A percentile compares a stretch with the other conserved stretches of the same genome.
phyloP scores from a whole-genome alignment of 2,888 invertebrate genomes.

The Teleiodes luculella region DNA sequence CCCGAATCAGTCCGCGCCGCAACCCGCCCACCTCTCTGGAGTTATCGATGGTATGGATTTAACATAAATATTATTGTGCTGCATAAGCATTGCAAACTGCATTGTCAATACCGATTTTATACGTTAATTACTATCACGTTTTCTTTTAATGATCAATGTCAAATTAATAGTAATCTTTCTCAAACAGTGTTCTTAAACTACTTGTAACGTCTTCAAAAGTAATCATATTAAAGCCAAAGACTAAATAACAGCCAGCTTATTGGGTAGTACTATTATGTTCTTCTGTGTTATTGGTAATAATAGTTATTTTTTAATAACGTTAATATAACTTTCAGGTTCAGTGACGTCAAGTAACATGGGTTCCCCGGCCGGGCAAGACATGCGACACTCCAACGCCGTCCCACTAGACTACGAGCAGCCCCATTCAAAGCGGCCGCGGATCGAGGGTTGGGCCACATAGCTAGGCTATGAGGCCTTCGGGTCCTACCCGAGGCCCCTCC shows the following conservation, averaged over 20 bases:
- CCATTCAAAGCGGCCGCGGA: conserved; percentile 90
- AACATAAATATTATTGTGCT: too few relatives aligned
- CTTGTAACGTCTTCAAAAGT: too few relatives aligned
- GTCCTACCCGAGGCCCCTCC: conserved; percentile 69
- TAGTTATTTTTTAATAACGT: neutral
- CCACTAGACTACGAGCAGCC: conserved; percentile 78
- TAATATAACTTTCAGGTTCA: conserved; percentile 78
- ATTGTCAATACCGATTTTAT: too few relatives aligned
- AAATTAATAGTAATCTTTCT: too few relatives aligned
- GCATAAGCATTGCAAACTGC: too few relatives aligned
- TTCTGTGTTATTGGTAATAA: too few relatives aligned
- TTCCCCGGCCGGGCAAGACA: conserved; percentile 81
- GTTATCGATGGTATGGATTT: conserved; percentile 61
- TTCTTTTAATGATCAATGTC: too few relatives aligned
- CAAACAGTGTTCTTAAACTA: too few relatives aligned
- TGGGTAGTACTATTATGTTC: too few relatives aligned
- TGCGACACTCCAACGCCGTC: conserved; percentile 61
- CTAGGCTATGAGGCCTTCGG: conserved; percentile 76
- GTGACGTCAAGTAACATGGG: conserved; percentile 91
- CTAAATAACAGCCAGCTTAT: too few relatives aligned
- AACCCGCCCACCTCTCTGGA: conserved; percentile 68
- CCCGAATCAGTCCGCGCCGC: conserved; percentile 62
- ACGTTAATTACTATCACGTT: too few relatives aligned
- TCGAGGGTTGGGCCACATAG: conserved; percentile 96
- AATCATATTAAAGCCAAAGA: too few relatives aligned